Base-by-base conservation (phyloP, 2,113 vertebrate genomes). In the Leucopsar rothschildi region DNA sequence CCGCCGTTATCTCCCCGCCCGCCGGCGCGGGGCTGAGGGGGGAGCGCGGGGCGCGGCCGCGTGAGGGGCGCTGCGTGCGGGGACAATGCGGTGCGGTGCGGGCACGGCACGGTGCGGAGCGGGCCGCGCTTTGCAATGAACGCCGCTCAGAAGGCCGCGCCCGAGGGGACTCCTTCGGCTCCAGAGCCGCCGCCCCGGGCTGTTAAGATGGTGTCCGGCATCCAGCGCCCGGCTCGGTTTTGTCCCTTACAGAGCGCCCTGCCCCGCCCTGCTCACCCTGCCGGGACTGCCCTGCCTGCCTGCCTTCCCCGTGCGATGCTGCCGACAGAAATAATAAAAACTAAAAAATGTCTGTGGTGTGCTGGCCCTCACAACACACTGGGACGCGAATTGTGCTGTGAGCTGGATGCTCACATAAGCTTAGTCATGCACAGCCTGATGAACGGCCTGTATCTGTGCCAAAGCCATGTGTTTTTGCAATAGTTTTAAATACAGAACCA, bases 351-450 rank as follows among this genome's bases (percentile, higher is more conserved):
- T 37, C 35, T 31, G 6, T 53, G 82, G 55, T 42, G 3, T 2
- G 29, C 4, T 76, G 71, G 22, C 75, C 28, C 44, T 56, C n/a
- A 1, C 65, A 15, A 27, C 20, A 1, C 45, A 3, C 15, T 21
- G 60, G 4, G 81, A 21, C 25, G 14, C 1, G 10, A 25, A 14
- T 22, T 42, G 6, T 55, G 79, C 85, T 12, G 5, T 65, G 63
- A 82, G 93, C 75, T 86, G 71, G 40, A 15, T 45, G 68, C 72
- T 73, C 50, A 0, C 82, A n/a, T 35, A n/a, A 88, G 96, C 94
- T 96, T 92, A 95, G 94, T 95, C 95, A 95, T 83, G 91, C 92
- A 68, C 52, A 45, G 86, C 60, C n/a, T 57, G 72, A 78, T 50
- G 86, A 33, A 50, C 22, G 39, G 47, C 64, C 72, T 80, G 60